phyloP scores from a whole-genome alignment of 2,113 vertebrate species.

The Athene cunicularia region DNA sequence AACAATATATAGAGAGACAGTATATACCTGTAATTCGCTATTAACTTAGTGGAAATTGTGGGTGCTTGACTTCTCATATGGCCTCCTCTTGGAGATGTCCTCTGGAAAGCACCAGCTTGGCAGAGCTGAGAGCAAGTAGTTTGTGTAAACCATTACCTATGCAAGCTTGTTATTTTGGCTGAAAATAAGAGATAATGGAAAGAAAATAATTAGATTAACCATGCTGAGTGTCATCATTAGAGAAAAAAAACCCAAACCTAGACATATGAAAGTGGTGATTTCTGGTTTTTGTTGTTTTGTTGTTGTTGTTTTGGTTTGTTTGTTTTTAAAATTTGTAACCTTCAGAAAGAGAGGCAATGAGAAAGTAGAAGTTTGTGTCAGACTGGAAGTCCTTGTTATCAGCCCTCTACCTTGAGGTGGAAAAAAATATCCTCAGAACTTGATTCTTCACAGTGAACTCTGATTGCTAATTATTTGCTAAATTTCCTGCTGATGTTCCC shows the following conservation, averaged over 20 bases:
- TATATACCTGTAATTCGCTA: not conserved
- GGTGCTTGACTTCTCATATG: not conserved
- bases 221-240: constrained; percentile 20
- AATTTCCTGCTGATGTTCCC: constrained; percentile 50
- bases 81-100: not conserved
- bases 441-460: constrained; percentile 1
- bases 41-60: not conserved
- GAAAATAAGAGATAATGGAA: not conserved
- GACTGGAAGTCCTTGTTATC: constrained; percentile 17
- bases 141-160: constrained; percentile 3
- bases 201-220: constrained; percentile 58
- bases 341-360: not conserved
- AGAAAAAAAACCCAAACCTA: not conserved
- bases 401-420: not conserved
- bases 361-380: not conserved
- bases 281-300: not conserved
- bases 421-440: not conserved
- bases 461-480: constrained; percentile 62
- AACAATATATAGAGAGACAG: not conserved
- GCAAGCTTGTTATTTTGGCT: constrained; percentile 31
- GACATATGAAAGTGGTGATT: not conserved
- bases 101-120: not conserved
- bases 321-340: not conserved
- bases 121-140: not conserved
- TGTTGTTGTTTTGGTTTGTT: not conserved